A percentile compares a stretch with the other conserved stretches of the same genome.
Conservation (phyloP, 1,140 invertebrate species). For the Hestina assimilis region DNA sequence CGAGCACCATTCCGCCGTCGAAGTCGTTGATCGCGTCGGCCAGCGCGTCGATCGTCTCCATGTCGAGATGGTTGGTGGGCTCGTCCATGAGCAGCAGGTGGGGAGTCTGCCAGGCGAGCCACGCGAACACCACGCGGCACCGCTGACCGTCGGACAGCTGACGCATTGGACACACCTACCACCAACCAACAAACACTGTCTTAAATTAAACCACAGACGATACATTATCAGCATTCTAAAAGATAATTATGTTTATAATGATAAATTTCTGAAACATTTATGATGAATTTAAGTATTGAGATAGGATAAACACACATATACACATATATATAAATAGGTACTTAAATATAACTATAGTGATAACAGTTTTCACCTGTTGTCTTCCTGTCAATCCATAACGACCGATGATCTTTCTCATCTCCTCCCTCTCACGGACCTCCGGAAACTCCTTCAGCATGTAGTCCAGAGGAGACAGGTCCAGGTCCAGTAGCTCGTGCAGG, state of each 20-base stretch:
- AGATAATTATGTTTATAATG: too few species aligned
- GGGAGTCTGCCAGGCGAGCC: constrained; percentile 96
- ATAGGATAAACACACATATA: too few species aligned
- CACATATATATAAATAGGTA: too few species aligned
- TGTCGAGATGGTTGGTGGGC: constrained; percentile 99
- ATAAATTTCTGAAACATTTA: too few species aligned
- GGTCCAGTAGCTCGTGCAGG: constrained; percentile 96
- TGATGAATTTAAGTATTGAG: too few species aligned
- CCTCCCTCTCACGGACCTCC: constrained; percentile 98
- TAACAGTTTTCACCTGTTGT: constrained; percentile 89
- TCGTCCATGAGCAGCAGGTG: constrained; percentile 97
- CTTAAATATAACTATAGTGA: too few species aligned
- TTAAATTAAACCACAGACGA: too few species aligned
- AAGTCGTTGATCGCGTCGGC: constrained; percentile 99
- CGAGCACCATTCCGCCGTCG: constrained; percentile 97
- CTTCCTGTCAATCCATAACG: constrained; percentile 97
- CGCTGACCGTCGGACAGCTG: constrained; percentile 99
- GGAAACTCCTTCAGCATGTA: constrained; percentile 99
- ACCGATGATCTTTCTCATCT: constrained; percentile 99
- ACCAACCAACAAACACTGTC: not conserved
- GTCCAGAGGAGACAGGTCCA: constrained; percentile 96
- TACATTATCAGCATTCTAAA: too few species aligned
- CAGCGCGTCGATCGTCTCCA: constrained; percentile 99
- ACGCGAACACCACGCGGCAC: constrained; percentile 99
- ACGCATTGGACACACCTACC: constrained; percentile 95